These are phyloP conservation scores for Smittia sp. DNA, from an alignment of 2,888 invertebrate species.

Conservation along the genomic window DNA sequence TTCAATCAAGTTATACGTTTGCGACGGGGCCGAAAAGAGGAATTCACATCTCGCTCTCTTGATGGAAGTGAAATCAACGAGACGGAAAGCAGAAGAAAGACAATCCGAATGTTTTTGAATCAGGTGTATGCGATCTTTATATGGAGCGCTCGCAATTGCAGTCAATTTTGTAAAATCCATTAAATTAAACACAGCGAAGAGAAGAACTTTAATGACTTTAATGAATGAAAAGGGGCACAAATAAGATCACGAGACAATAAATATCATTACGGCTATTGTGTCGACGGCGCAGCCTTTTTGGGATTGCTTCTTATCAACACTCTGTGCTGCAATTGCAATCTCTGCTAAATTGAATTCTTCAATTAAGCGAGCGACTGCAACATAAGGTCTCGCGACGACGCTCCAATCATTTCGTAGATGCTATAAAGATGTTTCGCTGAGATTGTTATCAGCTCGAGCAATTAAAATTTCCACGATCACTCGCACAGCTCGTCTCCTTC, in stretches of 20 bases:
- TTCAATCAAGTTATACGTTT: slow-evolving; percentile 7
- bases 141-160: slow-evolving; percentile 17
- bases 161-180: slow-evolving; percentile 12
- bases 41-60: background rate
- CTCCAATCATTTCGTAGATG: background rate
- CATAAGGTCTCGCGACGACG: background rate
- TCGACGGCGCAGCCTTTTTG: slow-evolving; percentile 4
- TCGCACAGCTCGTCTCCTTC: background rate
- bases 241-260: slow-evolving; percentile 23
- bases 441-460: slow-evolving; percentile 14
- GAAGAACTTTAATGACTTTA: slow-evolving; percentile 32
- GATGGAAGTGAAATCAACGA: slow-evolving; percentile 28
- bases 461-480: slow-evolving; percentile 14
- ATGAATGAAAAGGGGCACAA: slow-evolving; percentile 23
- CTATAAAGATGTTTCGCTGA: slow-evolving; percentile 24
- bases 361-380: slow-evolving; percentile 5
- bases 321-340: background rate
- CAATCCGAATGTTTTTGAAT: background rate
- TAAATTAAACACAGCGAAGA: slow-evolving; percentile 4
- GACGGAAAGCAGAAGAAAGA: slow-evolving; percentile 11
- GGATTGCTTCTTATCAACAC: slow-evolving; percentile 16
- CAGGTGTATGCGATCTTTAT: slow-evolving; percentile 22
- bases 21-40: background rate
- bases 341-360: slow-evolving; percentile 12
- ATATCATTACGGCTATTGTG: slow-evolving; percentile 18